These are phyloP conservation scores for Sprattus sprattus DNA, from an alignment of 2,113 vertebrate genomes.

Conservation along the genomic window DNA sequence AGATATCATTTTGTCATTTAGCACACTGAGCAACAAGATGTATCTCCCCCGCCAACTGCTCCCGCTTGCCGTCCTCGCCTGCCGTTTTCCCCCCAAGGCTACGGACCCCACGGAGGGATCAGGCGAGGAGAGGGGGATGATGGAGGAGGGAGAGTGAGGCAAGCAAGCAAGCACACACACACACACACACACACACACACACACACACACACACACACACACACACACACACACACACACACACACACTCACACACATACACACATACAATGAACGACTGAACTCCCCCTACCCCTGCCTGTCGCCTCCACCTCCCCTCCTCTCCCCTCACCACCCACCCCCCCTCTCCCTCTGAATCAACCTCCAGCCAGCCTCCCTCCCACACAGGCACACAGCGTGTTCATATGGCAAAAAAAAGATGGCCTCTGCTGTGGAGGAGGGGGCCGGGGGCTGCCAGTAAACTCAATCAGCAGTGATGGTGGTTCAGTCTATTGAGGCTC, in stretches of 20 bases:
- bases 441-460: neutral
- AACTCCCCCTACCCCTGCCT: conserved; percentile 19
- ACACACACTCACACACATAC: neutral
- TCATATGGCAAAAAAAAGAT: neutral
- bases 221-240: neutral
- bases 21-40: conserved; percentile 73
- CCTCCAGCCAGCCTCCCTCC: conserved; percentile 8
- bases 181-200: neutral
- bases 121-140: conserved; percentile 54
- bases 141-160: conserved; percentile 54
- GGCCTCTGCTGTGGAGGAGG: neutral
- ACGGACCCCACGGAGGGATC: conserved; percentile 54
- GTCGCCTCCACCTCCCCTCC: neutral
- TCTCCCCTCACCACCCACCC: conserved; percentile 16
- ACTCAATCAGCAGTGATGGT: conserved; percentile 14
- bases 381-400: neutral
- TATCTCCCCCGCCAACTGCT: conserved; percentile 64
- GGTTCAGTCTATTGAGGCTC: neutral
- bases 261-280: conserved; percentile 55
- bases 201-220: conserved; percentile 48
- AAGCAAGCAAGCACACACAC: conserved; percentile 21
- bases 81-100: conserved; percentile 68
- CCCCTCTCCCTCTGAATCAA: neutral
- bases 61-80: conserved; percentile 68
- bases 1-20: conserved; percentile 77